Base-by-base conservation (phyloP, 2,888 invertebrate genomes). In the Trissoscelio sp. region DNA sequence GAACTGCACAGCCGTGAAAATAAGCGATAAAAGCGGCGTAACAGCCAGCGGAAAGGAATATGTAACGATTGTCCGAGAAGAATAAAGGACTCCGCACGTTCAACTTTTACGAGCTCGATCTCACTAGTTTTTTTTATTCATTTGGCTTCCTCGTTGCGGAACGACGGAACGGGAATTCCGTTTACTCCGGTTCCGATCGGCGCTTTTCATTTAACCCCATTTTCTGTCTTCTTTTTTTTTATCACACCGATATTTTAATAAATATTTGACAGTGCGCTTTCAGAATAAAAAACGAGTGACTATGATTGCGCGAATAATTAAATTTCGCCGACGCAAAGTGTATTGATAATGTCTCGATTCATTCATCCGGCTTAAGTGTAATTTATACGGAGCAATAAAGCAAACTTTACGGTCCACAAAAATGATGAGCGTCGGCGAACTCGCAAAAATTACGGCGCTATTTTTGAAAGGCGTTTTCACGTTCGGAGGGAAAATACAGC, bases 51-150 rank as follows among this genome's bases (percentile, higher is more conserved):
- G 58, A 79, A 79, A 72, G 48, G 73, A 79, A 79, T 79, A 73
- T 60, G 79, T 73, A 73, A 79, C 79, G 79, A 79, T 66, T 72
- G 79, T 72, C 66, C 69, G 58, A 72, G 79, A 58, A 62, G 66
- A 62, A 79, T 72, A 79, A 79, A 79, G 69, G 62, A 77, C 69
- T 62, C 22, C 34, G 58, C 42, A 57, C 62, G 62, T 69, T 70
- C 34, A 69, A 55, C 69, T 69, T 69, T 77, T 74, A 66, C 64
- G 64, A 74, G 64, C 64, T 64, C 46, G 57, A 74, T 66, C 57
- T 44, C 24, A 46, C 75, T 55, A 58, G 2, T 70, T 31, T 46
- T 31, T 62, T 34, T 42, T 20, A 31, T 67, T 66, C 66, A 53
- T 46, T 39, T 46, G 18, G 14, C 39, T 51, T 39, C 31, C 20